These are phyloP conservation scores for Littorina saxatilis DNA, from an alignment of 1,140 invertebrate genomes.

Conservation along the genomic window DNA sequence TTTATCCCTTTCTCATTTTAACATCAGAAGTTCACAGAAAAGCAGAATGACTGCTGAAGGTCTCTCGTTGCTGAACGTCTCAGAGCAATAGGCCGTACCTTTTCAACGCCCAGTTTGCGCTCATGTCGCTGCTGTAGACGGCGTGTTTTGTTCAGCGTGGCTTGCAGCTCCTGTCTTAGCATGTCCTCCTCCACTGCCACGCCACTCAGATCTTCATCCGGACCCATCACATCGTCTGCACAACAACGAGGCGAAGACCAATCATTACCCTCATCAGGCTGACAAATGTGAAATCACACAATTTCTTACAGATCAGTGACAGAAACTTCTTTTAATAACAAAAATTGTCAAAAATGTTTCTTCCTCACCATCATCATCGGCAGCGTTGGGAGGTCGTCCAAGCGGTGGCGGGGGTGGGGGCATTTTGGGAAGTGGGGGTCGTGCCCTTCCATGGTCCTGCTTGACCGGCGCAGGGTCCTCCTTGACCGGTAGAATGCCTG, in stretches of 20 bases:
- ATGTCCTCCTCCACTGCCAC: conserved; percentile 85
- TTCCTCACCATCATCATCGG: conserved; percentile 6
- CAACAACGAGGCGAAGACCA: too few relatives aligned
- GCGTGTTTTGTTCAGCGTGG: conserved; percentile 85
- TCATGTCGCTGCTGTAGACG: conserved; percentile 81
- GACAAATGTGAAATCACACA: too few relatives aligned
- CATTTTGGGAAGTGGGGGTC: neutral
- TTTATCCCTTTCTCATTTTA: too few relatives aligned
- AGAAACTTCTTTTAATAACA: too few relatives aligned
- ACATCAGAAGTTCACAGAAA: too few relatives aligned
- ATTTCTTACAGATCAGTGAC: too few relatives aligned
- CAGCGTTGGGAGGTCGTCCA: neutral
- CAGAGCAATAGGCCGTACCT: too few relatives aligned
- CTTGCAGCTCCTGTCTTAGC: conserved; percentile 85
- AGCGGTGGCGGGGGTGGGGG: neutral
- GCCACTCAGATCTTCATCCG: conserved; percentile 79
- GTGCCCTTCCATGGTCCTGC: neutral
- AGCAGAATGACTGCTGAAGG: too few relatives aligned
- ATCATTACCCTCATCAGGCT: too few relatives aligned
- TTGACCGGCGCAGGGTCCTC: conserved; percentile 7
- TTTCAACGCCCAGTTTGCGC: conserved; percentile 41
- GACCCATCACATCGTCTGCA: conserved; percentile 53
- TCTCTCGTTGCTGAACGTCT: too few relatives aligned
- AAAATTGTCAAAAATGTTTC: too few relatives aligned
- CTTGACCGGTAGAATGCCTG: conserved; percentile 27